A percentile compares a stretch with the other conserved stretches of the same genome.
Conservation (phyloP, 2,113 vertebrate genomes). For the Lamprotornis superbus region DNA sequence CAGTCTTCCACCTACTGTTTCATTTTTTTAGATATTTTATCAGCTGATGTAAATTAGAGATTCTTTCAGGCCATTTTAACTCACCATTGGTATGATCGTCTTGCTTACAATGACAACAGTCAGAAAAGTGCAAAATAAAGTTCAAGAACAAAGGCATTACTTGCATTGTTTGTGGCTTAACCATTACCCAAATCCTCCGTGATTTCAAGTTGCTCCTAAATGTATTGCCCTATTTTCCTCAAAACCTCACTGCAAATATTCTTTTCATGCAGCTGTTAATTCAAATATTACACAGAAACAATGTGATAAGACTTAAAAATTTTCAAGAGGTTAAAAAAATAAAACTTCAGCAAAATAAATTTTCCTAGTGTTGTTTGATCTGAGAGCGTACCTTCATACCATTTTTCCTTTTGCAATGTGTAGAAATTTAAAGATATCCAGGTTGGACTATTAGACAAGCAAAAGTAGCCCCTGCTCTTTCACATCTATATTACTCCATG, state of each 20-base stretch:
- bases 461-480: neutral
- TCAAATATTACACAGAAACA: neutral
- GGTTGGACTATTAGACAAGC: neutral
- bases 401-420: neutral
- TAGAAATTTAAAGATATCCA: neutral
- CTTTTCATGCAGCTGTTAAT: neutral
- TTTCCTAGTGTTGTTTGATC: neutral
- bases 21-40: neutral
- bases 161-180: neutral
- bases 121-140: neutral
- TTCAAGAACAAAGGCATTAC: neutral
- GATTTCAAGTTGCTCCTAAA: neutral
- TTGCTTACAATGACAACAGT: neutral
- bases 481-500: neutral
- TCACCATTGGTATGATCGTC: neutral
- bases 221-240: neutral
- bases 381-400: neutral
- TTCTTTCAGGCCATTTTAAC: neutral
- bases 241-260: neutral
- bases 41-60: neutral
- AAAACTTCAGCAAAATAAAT: neutral
- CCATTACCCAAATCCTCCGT: neutral
- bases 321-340: neutral
- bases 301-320: neutral
- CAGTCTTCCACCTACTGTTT: neutral